Conservation (phyloP, 2,797 vertebrate species). For the Streptopelia turtur region DNA sequence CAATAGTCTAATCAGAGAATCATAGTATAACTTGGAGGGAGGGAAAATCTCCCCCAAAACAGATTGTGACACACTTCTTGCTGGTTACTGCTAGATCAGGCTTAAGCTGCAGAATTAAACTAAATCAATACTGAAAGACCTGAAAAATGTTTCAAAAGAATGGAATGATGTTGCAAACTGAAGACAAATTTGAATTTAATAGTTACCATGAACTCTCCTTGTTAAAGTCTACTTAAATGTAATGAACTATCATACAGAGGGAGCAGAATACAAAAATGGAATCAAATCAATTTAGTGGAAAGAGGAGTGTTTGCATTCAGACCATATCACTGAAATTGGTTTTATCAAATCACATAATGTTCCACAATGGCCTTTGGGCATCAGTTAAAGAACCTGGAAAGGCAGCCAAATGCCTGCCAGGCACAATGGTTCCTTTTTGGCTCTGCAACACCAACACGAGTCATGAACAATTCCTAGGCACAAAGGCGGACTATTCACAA, state of each 20-base stretch:
- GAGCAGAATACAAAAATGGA: neutral
- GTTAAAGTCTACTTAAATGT: neutral
- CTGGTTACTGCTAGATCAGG: neutral
- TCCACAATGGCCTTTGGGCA: neutral
- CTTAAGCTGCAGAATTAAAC: neutral
- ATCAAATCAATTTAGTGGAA: neutral
- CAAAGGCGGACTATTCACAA: neutral
- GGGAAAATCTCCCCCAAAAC: neutral
- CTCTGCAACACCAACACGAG: neutral
- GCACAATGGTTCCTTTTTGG: neutral
- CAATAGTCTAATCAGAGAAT: neutral
- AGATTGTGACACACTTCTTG: neutral
- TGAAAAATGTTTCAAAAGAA: neutral
- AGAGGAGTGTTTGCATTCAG: neutral
- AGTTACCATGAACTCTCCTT: neutral
- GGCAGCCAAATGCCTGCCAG: neutral
- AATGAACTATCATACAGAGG: neutral
- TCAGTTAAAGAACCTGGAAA: neutral
- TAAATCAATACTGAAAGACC: neutral
- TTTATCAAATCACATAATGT: neutral
- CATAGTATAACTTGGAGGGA: neutral
- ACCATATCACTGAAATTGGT: neutral
- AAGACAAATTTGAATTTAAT: neutral
- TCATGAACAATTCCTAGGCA: neutral
- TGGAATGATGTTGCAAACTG: neutral